phyloP scores from a whole-genome alignment of 1,140 invertebrate genomes.

The Trachelipus rathkii region DNA sequence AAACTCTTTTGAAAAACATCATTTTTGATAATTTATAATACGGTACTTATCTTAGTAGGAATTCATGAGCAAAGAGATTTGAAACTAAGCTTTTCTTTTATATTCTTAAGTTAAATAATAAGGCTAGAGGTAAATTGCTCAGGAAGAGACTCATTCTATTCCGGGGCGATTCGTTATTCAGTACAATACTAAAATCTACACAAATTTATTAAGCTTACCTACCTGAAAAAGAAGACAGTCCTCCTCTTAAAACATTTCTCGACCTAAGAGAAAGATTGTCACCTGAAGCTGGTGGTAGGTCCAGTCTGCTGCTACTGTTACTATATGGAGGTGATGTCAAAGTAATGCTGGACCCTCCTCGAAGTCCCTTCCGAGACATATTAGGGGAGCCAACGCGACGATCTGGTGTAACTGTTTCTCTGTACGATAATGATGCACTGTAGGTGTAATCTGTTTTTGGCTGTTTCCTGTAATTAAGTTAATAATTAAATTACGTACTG shows the following conservation, averaged over 20 bases:
- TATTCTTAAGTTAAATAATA: too few relatives aligned
- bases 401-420: slow-evolving; percentile 67
- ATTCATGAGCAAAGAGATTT: too few relatives aligned
- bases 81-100: too few relatives aligned
- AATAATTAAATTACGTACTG: too few relatives aligned
- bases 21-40: too few relatives aligned
- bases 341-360: neutral
- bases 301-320: neutral
- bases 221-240: neutral
- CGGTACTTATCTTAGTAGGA: too few relatives aligned
- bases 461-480: neutral
- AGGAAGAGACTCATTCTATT: too few relatives aligned
- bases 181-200: too few relatives aligned
- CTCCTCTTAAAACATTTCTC: neutral
- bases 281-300: neutral
- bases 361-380: slow-evolving; percentile 66
- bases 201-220: neutral
- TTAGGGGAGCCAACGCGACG: slow-evolving; percentile 71
- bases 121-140: too few relatives aligned
- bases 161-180: too few relatives aligned
- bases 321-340: neutral
- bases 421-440: slow-evolving; percentile 66
- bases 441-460: slow-evolving; percentile 80
- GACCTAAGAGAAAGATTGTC: neutral
- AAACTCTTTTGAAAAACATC: too few relatives aligned